A percentile compares a stretch with the other conserved stretches of the same genome.
Conservation (phyloP, 2,113 vertebrate genomes). For the Rhinolophus sinicus region DNA sequence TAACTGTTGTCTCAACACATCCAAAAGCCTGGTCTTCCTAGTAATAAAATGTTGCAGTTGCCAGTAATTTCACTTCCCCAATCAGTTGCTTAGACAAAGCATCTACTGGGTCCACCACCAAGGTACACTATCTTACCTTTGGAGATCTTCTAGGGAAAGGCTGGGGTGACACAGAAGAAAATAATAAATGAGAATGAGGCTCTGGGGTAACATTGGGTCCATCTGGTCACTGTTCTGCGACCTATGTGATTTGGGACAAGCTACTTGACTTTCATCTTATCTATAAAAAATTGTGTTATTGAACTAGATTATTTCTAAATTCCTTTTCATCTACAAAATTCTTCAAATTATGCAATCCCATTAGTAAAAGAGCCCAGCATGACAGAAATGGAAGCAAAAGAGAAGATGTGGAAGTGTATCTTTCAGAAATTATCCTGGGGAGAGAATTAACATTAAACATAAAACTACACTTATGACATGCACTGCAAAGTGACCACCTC, state of each 20-base stretch:
- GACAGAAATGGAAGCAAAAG: not conserved
- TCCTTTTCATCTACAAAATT: not conserved
- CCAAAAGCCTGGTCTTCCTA: not conserved
- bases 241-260: not conserved
- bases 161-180: not conserved
- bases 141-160: not conserved
- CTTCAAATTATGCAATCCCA: not conserved
- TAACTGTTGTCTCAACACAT: not conserved
- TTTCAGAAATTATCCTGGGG: not conserved
- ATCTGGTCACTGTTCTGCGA: not conserved
- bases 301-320: not conserved
- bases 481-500: not conserved
- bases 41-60: not conserved
- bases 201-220: not conserved
- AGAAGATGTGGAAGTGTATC: not conserved
- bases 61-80: not conserved
- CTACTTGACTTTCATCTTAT: not conserved
- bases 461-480: not conserved
- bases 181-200: not conserved
- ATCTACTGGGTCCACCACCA: not conserved
- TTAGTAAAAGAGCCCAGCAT: not conserved
- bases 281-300: not conserved
- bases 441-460: not conserved
- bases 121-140: not conserved
- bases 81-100: not conserved